Evolutionary conservation across 1,140 invertebrate genomes (phyloP), one percentile per base, ranked within the genome.

Genomic region (Drosophila lini): DNA sequence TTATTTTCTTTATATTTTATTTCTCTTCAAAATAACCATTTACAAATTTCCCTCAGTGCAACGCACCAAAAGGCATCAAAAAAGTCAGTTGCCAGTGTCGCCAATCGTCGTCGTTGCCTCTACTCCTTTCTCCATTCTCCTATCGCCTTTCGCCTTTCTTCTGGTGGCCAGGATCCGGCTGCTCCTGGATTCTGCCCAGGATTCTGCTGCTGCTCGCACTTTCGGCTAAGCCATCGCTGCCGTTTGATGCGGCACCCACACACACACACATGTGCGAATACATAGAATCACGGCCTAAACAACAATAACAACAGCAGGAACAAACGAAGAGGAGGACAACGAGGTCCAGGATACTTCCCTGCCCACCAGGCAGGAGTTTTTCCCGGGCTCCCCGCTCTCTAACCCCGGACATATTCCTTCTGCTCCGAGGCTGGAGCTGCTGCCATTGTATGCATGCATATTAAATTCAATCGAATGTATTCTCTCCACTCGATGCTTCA

Each of bases 381-480:
- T 19, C 58, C 60, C 19, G 41, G 41, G 42, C 28, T 41, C 42
- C 38, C 56, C 41, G 38, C 41, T 38, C 25, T 47, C 40, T 16
- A 13, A 34, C 41, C 36, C 44, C 16, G 22, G 11, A 13, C 25
- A 44, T 58, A 22, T 68, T 67, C 59, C 44, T 64, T 42, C 47
- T 78, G 77, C 61, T 38, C 45, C 44, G 58, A 50, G 45, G 50
- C 47, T 38, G 52, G 34, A 40, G 52, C 52, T 81, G 42, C 74
- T 86, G 73, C 80, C 84, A 89, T 88, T 88, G 84, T 88, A 88
- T 88, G 84, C 84, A 88, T 90, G 88, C 88, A 91, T 91, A 91
- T 91, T 91, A 91, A 91, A 91, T 91, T 91, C 83, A 91, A 91
- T 91, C 88, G 88, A 91, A 91, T 91, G 84, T 85, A 90, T 91